These are phyloP conservation scores for Lasioglossum marginatum DNA, from an alignment of 2,888 invertebrate species.

Conservation along the genomic window DNA sequence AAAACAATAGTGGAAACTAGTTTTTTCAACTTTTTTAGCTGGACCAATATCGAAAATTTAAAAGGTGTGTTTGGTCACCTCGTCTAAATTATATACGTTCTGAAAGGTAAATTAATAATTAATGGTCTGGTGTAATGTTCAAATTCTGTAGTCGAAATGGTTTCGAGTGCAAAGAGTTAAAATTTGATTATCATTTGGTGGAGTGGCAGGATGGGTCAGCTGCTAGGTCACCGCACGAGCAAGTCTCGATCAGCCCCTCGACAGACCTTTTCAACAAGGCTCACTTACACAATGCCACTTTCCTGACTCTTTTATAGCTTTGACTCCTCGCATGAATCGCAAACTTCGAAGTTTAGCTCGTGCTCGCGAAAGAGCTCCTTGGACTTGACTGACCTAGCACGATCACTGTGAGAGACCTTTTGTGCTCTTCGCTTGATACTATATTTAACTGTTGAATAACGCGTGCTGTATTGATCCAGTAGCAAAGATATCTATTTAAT, in stretches of 20 bases:
- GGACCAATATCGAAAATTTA: no score
- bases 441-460: neutral
- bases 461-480: neutral
- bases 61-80: no score
- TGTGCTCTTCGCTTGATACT: neutral
- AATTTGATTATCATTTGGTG: neutral
- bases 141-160: neutral
- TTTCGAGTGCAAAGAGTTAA: neutral
- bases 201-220: neutral
- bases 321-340: neutral
- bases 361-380: neutral
- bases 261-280: neutral
- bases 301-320: constrained; percentile 4
- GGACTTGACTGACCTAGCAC: neutral
- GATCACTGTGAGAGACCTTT: neutral
- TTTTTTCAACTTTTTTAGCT: no score
- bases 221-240: neutral
- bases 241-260: neutral
- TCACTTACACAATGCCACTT: constrained; percentile 12
- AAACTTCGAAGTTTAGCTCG: neutral
- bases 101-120: no score
- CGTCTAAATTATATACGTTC: no score
- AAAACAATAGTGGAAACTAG: no score
- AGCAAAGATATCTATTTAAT: neutral
- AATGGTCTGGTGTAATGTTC: neutral